Base-by-base conservation (phyloP, 2,797 vertebrate species). In the Microctenopoma steveboyesi region DNA sequence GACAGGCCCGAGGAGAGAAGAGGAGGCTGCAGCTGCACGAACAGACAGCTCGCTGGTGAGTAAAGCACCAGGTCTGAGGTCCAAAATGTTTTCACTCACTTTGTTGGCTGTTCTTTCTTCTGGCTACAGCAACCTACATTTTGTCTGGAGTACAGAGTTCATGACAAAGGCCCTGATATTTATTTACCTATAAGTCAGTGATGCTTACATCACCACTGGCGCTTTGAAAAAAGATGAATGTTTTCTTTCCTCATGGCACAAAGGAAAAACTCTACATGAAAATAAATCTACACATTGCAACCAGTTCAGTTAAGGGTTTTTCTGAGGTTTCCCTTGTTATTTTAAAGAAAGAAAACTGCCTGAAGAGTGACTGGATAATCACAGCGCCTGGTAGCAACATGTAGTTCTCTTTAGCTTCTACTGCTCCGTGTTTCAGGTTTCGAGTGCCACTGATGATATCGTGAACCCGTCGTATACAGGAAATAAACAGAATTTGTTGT, bases 51-150 rank as follows among this genome's bases (percentile, higher is more conserved):
- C 78, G 70, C 84, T 51, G 57, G 81, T 85, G 79, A 88, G 81
- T 87, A 61, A 84, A 85, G 75, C 74, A 69, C 78, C 85, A 88
- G 86, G 82, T 78, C 78, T 76, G 79, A 54, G 65, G 78, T 68
- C 51, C 64, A 79, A 68, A 78, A 79, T 49, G 72, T 74, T 68
- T 61, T 8, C 16, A 0, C 61, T 63, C 30, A 40, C 56, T 64
- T 43, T 5, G 53, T 35, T 68, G 42, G 7, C 14, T 51, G 47
- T 5, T 46, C 61, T 48, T 65, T 65, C 59, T 46, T 46, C 46
- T 47, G 51, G 30, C 69, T 64, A 50, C 58, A 69, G 64, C 50
- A n/a, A 57, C 63, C 69, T 62, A 63, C 58, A 9, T 39, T 7
- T 46, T 35, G 49, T 8, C 52, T 25, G 33, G 16, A 59, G 45